Evolutionary conservation across 2,797 vertebrate genomes (phyloP), one percentile per base, ranked within the genome.

Genomic region (Pygocentrus nattereri): DNA sequence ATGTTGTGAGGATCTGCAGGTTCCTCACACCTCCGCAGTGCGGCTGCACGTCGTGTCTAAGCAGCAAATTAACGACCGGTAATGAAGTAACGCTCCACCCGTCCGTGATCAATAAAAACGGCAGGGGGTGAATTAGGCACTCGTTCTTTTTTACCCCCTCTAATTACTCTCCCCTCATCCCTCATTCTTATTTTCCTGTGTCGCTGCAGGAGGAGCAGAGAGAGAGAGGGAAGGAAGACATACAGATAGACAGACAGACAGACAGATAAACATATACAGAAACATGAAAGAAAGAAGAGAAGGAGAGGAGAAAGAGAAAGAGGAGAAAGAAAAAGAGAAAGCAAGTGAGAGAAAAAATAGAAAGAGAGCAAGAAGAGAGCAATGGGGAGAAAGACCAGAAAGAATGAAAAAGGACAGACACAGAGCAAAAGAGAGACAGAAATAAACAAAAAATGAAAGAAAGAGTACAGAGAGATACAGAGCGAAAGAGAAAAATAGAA

Each of bases 121-220:
- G 78, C 78, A 68, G 85, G 85, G 76, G 83, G 83, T 83, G 75
- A 85, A 85, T 79, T 79, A 74, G 56, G n/a, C 19, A 75, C 76
- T 68, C 31, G 68, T 80, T 34, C 67, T 80, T 73, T 58, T 76
- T 73, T 6, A 59, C 30, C 61, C 30, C 61, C 50, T 56, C 15
- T 76, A 76, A 87, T 80, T 64, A 78, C 72, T 75, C 64, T 41
- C n/a, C 78, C 11, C 54, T 81, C 75, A 27, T 77, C 77, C 27
- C 18, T 77, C 70, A 34, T 41, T 78, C 74, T 49, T 59, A n/a
- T 64, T 62, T 59, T 79, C 1, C 38, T 18, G 10, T 6, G 49
- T 59, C 59, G 67, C 69, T 41, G 47, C 71, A 50, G 71, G 30
- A 70, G 56, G 27, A 44, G 38, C 64, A 30, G 12, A 23, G 54